Evolutionary conservation across 2,113 vertebrate genomes (phyloP).

Genomic region (Phalacrocorax aristotelis): DNA sequence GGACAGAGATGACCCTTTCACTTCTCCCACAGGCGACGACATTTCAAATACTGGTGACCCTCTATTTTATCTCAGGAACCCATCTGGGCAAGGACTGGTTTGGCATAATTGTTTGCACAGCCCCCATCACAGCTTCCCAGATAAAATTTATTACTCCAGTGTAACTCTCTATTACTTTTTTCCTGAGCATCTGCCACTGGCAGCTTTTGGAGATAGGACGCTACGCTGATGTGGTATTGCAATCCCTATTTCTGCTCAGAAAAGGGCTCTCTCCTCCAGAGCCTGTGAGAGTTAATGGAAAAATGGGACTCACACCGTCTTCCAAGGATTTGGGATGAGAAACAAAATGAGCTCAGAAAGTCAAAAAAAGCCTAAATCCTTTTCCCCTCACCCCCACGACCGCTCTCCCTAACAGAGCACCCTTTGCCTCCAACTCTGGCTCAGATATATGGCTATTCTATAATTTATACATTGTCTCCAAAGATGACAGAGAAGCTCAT

Average conservation of each 20-base stretch:
- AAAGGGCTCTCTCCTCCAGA: not conserved
- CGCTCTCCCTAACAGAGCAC: not conserved
- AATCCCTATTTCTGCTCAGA: slow-evolving; percentile 23
- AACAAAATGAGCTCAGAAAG: slow-evolving; percentile 8
- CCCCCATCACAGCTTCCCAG: not conserved
- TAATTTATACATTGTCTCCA: slow-evolving; percentile 29
- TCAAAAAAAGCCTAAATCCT: not conserved
- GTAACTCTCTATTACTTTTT: not conserved
- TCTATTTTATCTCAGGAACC: not conserved
- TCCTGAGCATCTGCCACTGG: slow-evolving; percentile 2
- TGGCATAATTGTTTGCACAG: not conserved
- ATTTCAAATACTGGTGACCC: not conserved
- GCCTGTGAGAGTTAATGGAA: not conserved
- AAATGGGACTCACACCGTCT: slow-evolving; percentile 4
- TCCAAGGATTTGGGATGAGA: slow-evolving; percentile 9
- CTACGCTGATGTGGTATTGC: not conserved
- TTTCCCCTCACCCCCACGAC: not conserved
- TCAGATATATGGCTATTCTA: not conserved
- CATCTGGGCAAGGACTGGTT: slow-evolving; percentile 4
- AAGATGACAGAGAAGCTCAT: not conserved
- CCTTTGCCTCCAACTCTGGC: not conserved
- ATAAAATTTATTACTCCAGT: slow-evolving; percentile 34
- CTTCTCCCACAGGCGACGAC: not conserved
- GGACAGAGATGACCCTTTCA: not conserved
- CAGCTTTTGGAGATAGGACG: slow-evolving; percentile 44